Evolutionary conservation across 2,888 invertebrate genomes (phyloP), one percentile per base, ranked within the genome.

Genomic region (Fissipunctia ypsillon): DNA sequence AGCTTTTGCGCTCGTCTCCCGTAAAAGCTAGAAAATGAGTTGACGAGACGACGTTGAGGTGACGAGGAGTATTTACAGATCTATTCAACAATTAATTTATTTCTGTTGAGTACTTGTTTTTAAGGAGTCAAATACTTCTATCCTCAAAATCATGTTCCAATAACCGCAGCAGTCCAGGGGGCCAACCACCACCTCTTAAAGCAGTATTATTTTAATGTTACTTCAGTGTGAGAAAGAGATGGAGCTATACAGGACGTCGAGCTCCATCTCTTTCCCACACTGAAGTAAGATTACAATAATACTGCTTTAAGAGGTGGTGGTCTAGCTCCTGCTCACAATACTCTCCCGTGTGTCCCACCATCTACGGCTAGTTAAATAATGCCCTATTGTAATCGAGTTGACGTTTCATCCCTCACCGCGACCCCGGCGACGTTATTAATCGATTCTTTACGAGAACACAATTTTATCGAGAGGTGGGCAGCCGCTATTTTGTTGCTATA

Each of bases 341-440:
- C 0, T 0, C 0, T 45, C 4, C 66, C 76, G 73, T 78, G 28
- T 76, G 19, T 81, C 35, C 41, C 52, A 60, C 25, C 54, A 48
- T 73, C 79, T 43, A 75, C 67, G 61, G 61, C 72, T 77, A 85
- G 86, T 87, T 90, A 89, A 89, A 89, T 89, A 88, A 90, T 90
- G 83, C 87, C 81, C 83, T 78, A 82, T 89, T 90, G 88, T 90
- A 88, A 89, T 84, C 84, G 87, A 85, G 88, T 86, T 89, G 90
- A 89, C 89, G 86, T 87, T 87, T 75, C 85, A 88, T 87, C 88
- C 86, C 81, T 87, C 88, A 84, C 80, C 71, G 73, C 79, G 78
- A 83, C 88, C 88, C 83, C 81, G 10, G 78, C 67, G 82, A 77
- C 67, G 84, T 85, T 89, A 88, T 89, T 89, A 90, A 89, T 90